Base-by-base conservation (phyloP, 2,797 vertebrate genomes). In the Tiaroga cobitis region DNA sequence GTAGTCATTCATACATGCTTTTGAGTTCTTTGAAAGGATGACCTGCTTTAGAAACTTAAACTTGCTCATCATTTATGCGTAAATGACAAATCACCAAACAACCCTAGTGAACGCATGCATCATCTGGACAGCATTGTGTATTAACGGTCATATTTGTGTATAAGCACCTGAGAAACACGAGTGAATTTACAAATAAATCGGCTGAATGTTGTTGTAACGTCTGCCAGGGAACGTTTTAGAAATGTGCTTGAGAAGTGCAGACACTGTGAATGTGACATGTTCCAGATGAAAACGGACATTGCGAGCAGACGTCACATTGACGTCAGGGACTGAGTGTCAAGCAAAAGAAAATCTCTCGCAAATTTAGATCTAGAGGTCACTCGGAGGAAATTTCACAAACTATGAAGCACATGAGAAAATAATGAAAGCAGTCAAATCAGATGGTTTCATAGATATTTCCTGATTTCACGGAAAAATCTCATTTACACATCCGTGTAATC, bases 211-310 rank as follows among this genome's bases (percentile, higher is more conserved):
- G 69, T 63, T 65, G 8, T 18, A 61, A n/a, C 26, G 3, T 82
- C 37, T 74, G 69, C 39, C 69, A 34, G 69, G 69, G 68, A 82
- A 21, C 8, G 1, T 82, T 82, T 39, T 24, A 72, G 11, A 59
- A 81, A 63, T 29, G 39, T 63, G 29, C 32, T 32, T 43, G 37
- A 61, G 80, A 63, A 43, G 54, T 34, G 81, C 56, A 83, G 63
- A 74, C 56, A 18, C 26, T 8, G 63, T 8, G 63, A 61, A 46
- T 16, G 80, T 61, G 56, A 78, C 37, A 34, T 2, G n/a, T 46
- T 82, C 54, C 54, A 82, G 69, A 82, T 73, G 26, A 75, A 75
- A 24, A 32, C 13, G 9, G 24, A 65, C 70, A 49, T n/a, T 4
- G 19, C 24, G 3, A 26, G 49, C 29, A 29, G 65, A 81, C 32